phyloP scores from a whole-genome alignment of 1,140 invertebrate species.

The Eupristina koningsbergeri region DNA sequence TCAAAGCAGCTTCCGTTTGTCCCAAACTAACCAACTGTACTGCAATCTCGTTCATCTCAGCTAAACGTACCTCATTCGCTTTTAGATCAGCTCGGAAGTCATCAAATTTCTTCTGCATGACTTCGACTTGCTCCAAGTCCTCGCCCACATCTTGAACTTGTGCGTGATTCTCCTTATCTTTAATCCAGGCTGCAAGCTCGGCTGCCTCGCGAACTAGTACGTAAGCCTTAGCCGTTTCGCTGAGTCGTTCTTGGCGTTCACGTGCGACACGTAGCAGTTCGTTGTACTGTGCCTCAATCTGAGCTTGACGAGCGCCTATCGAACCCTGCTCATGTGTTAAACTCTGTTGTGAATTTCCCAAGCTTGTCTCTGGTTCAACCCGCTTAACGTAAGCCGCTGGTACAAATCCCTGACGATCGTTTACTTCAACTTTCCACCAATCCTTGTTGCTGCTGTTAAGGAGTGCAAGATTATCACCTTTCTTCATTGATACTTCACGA shows the following conservation, averaged over 20 bases:
- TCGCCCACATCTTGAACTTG: constrained; percentile 97
- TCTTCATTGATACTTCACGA: constrained; percentile 99
- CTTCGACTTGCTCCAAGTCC: constrained; percentile 98
- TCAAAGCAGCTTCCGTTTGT: constrained; percentile 97
- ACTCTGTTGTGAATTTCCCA: constrained; percentile 96
- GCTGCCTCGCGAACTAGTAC: constrained; percentile 97
- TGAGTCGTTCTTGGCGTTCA: constrained; percentile 95
- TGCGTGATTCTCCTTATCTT: constrained; percentile 93
- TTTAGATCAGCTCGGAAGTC: constrained; percentile 98
- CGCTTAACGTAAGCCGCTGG: constrained; percentile 99
- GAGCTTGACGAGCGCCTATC: constrained; percentile 94
- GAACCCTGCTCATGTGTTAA: constrained; percentile 96
- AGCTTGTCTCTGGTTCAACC: constrained; percentile 87
- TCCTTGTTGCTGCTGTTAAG: constrained; percentile 99
- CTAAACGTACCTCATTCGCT: constrained; percentile 96
- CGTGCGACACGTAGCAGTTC: constrained; percentile 90
- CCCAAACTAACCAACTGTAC: constrained; percentile 96
- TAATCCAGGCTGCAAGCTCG: constrained; percentile 98
- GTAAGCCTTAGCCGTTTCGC: constrained; percentile 98
- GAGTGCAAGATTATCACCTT: constrained; percentile 96
- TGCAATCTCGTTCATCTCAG: constrained; percentile 97
- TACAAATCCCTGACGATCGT: constrained; percentile 98
- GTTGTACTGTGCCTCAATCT: constrained; percentile 94
- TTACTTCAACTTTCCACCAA: constrained; percentile 99
- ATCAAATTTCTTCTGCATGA: constrained; percentile 99